Percentiles rank a stretch among this genome's conserved stretches.
These are phyloP conservation scores for Oegoconia quadripuncta DNA, from an alignment of 2,888 invertebrate genomes.

Conservation along the genomic window DNA sequence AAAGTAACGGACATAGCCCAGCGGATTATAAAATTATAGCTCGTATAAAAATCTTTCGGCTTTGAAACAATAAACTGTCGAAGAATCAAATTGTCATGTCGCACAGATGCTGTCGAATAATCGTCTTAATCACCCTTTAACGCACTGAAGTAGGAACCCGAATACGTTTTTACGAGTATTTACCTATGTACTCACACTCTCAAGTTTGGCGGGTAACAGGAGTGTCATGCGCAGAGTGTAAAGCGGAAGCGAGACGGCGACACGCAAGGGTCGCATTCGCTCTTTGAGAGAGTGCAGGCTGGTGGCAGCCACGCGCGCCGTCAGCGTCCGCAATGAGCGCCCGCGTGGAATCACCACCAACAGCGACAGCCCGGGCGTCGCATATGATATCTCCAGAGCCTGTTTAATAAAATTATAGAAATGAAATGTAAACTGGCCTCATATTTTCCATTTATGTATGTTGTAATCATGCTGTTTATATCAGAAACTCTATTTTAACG, in stretches of 20 bases:
- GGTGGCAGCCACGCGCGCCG: conserved; percentile 29
- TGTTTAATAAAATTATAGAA: conserved; percentile 27
- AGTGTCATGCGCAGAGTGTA: conserved; percentile 70
- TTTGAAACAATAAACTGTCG: too few relatives aligned
- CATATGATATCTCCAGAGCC: conserved; percentile 66
- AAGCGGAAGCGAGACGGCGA: conserved; percentile 58
- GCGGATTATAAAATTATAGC: too few relatives aligned
- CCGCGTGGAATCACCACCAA: conserved; percentile 55
- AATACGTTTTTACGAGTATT: too few relatives aligned
- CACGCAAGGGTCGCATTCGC: conserved; percentile 40
- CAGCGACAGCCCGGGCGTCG: conserved; percentile 51
- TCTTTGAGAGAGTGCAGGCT: conserved; percentile 33
- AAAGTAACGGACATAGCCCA: too few relatives aligned
- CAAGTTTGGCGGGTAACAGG: conserved; percentile 59
- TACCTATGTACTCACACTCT: conserved; percentile 50
- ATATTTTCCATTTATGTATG: too few relatives aligned
- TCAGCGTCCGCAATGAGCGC: conserved; percentile 40
- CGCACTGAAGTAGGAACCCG: too few relatives aligned
- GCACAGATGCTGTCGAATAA: too few relatives aligned
- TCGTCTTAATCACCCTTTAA: too few relatives aligned
- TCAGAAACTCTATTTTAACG: too few relatives aligned
- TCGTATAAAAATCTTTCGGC: too few relatives aligned
- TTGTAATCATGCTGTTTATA: too few relatives aligned
- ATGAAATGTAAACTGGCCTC: neutral
- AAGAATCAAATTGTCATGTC: too few relatives aligned